Evolutionary conservation across 1,140 invertebrate genomes (phyloP).

Genomic region (Adelges cooleyi): DNA sequence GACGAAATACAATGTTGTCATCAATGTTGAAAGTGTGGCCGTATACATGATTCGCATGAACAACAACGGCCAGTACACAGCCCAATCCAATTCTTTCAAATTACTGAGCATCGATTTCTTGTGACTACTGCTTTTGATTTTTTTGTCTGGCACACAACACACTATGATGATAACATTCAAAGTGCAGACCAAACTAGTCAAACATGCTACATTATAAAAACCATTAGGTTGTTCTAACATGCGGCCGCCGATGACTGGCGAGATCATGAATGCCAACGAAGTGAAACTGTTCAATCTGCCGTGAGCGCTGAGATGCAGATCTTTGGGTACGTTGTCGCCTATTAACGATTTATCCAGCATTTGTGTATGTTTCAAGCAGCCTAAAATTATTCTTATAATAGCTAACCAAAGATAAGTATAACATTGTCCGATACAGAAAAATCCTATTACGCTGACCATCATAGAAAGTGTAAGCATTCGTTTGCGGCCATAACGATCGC

Average conservation of each 20-base stretch:
- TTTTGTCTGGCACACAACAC: slow-evolving; percentile 38
- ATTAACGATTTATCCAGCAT: slow-evolving; percentile 77
- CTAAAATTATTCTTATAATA: slow-evolving; percentile 79
- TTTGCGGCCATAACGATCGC: slow-evolving; percentile 88
- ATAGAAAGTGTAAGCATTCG: slow-evolving; percentile 69
- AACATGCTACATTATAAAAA: slow-evolving; percentile 42
- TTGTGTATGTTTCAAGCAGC: slow-evolving; percentile 78
- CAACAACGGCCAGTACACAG: slow-evolving; percentile 36
- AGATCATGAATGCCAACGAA: slow-evolving; percentile 89
- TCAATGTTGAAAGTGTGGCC: slow-evolving; percentile 42
- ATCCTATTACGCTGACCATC: slow-evolving; percentile 41
- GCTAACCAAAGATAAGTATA: slow-evolving; percentile 83
- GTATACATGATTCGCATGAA: slow-evolving; percentile 45
- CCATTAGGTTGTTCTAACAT: slow-evolving; percentile 62
- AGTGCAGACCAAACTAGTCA: slow-evolving; percentile 42
- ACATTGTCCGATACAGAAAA: slow-evolving; percentile 58
- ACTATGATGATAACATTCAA: slow-evolving; percentile 43
- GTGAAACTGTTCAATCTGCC: slow-evolving; percentile 93
- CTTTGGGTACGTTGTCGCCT: slow-evolving; percentile 76
- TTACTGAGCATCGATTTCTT: slow-evolving; percentile 9
- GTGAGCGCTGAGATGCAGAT: slow-evolving; percentile 63
- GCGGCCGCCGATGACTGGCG: slow-evolving; percentile 82
- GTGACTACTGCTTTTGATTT: slow-evolving; percentile 37
- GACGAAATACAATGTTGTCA: slow-evolving; percentile 37
- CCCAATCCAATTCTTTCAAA: slow-evolving; percentile 18